Percentiles rank a stretch among this genome's conserved stretches.
phyloP scores from a whole-genome alignment of 2,888 invertebrate species.

The Leptarthrus brevirostris region DNA sequence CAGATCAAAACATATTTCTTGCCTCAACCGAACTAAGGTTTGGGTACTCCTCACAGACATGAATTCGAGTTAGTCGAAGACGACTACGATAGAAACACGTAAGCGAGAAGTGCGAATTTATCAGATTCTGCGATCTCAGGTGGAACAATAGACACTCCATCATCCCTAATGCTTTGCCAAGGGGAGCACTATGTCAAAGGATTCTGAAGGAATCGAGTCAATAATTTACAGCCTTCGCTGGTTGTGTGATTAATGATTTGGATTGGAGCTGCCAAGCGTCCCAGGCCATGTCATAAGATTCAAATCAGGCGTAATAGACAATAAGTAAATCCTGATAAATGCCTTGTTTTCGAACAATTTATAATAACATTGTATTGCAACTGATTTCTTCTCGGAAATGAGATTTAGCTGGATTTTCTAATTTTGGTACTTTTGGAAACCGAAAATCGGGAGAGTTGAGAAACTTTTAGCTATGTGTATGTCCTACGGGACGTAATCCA shows the following conservation, averaged over 20 bases:
- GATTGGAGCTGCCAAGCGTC: not conserved
- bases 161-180: not conserved
- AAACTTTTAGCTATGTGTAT: not conserved
- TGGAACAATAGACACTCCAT: conserved; percentile 13
- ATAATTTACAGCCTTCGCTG: conserved; percentile 16
- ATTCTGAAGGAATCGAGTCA: conserved; percentile 20
- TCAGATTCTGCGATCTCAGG: conserved; percentile 27
- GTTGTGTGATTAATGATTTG: conserved; percentile 1
- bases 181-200: conserved; percentile 15
- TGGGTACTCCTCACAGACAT: not conserved
- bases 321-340: conserved; percentile 18
- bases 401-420: too few relatives aligned
- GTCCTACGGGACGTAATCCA: not conserved
- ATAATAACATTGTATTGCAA: not conserved
- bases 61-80: too few relatives aligned
- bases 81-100: not conserved
- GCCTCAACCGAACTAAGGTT: not conserved
- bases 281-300: conserved; percentile 5
- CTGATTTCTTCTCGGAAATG: too few relatives aligned
- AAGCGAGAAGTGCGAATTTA: not conserved
- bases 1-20: conserved; percentile 31
- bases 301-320: conserved; percentile 11
- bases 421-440: too few relatives aligned
- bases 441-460: too few relatives aligned
- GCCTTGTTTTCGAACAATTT: not conserved